Conservation (phyloP, 2,888 invertebrate species). For the Stratiomys singularior region DNA sequence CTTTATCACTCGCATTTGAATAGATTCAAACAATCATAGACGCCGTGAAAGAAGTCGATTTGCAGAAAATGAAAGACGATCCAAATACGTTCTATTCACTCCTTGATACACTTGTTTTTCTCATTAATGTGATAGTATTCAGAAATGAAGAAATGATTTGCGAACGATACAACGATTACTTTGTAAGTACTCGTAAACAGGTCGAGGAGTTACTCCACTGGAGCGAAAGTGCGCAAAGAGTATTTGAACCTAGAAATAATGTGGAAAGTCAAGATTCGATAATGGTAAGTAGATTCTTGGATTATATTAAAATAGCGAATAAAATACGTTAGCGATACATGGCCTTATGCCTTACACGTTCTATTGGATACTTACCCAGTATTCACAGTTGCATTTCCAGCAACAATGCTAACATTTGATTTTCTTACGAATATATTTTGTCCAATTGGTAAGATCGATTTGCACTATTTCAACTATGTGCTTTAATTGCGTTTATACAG, state of each 20-base stretch:
- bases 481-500: not conserved
- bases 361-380: no score
- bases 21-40: conserved; percentile 27
- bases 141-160: conserved; percentile 25
- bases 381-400: no score
- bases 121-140: conserved; percentile 22
- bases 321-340: no score
- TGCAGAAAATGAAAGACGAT: not conserved
- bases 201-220: not conserved
- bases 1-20: not conserved
- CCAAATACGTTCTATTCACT: conserved; percentile 15
- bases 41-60: not conserved
- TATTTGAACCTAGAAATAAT: not conserved
- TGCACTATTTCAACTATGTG: no score
- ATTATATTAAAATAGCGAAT: no score
- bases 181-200: not conserved
- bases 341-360: no score
- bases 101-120: conserved; percentile 14
- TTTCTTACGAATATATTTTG: no score
- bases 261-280: conserved; percentile 24
- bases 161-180: not conserved
- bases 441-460: no score
- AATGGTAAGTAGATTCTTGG: conserved; percentile 15
- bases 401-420: no score
- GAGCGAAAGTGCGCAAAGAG: not conserved